Percentiles rank a stretch among this genome's conserved stretches.
These are phyloP conservation scores for Laupala kohalensis DNA, from an alignment of 1,140 invertebrate genomes.

Conservation along the genomic window DNA sequence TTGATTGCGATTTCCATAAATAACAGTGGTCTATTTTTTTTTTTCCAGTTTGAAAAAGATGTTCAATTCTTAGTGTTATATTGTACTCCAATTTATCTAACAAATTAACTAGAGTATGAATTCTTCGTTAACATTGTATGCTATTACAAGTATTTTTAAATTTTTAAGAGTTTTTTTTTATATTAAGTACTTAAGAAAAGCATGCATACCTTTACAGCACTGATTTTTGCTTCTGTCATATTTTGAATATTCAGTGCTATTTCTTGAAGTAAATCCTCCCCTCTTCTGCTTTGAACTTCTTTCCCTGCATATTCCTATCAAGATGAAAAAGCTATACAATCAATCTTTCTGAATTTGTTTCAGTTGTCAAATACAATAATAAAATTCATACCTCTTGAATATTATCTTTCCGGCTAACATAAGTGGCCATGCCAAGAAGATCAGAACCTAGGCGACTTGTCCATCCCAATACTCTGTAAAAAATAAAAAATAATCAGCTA, in stretches of 20 bases:
- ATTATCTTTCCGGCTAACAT: conserved; percentile 54
- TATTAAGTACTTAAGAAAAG: no score
- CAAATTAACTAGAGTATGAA: no score
- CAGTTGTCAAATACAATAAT: not conserved
- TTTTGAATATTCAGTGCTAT: conserved; percentile 64
- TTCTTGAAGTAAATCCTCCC: conserved; percentile 52
- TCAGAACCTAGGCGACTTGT: conserved; percentile 56
- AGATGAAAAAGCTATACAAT: not conserved
- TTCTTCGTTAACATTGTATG: no score
- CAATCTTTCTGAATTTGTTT: not conserved
- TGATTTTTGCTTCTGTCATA: conserved; percentile 74
- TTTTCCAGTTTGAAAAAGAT: no score
- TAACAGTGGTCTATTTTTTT: no score
- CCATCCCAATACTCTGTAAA: conserved; percentile 50
- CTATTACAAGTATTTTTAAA: no score
- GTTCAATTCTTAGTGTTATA: no score
- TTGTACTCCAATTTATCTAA: no score
- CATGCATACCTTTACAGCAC: conserved; percentile 59
- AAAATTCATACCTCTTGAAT: conserved; percentile 44
- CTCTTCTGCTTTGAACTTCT: conserved; percentile 51
- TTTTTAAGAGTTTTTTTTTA: no score
- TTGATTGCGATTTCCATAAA: no score
- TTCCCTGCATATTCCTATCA: conserved; percentile 58
- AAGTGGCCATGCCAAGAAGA: conserved; percentile 53
- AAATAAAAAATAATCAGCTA: no score